phyloP scores from a whole-genome alignment of 1,140 invertebrate genomes.

The Oscheius sp. region DNA sequence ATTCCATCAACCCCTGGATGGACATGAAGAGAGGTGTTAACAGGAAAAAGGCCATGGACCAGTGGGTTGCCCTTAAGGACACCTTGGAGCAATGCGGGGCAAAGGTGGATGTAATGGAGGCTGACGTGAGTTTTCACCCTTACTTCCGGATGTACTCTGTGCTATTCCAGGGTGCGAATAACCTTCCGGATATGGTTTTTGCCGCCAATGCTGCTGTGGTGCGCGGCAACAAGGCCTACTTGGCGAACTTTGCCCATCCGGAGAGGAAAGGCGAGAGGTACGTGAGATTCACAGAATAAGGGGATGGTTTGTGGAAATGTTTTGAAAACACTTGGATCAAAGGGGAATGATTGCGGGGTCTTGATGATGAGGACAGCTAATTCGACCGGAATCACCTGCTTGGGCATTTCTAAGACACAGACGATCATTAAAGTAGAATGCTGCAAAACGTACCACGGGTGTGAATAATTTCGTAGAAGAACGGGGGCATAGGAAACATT shows the following conservation, averaged over 20 bases:
- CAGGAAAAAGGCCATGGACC: constrained; percentile 44
- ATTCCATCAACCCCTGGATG: constrained; percentile 61
- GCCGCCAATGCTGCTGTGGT: constrained; percentile 58
- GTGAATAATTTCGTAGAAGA: too few relatives aligned
- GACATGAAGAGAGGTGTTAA: constrained; percentile 47
- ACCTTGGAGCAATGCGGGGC: constrained; percentile 53
- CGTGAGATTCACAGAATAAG: neutral
- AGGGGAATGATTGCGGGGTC: neutral
- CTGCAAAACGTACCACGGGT: too few relatives aligned
- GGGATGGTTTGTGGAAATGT: too few relatives aligned
- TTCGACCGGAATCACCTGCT: too few relatives aligned
- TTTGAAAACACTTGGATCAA: too few relatives aligned
- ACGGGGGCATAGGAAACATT: too few relatives aligned
- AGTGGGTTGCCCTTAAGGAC: constrained; percentile 53
- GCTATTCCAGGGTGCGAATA: constrained; percentile 54
- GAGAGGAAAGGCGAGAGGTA: constrained; percentile 57
- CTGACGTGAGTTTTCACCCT: constrained; percentile 41
- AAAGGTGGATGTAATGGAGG: constrained; percentile 54
- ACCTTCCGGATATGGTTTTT: constrained; percentile 59
- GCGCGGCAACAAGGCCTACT: constrained; percentile 55
- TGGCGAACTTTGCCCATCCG: constrained; percentile 58
- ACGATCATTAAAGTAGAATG: too few relatives aligned
- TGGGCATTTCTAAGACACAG: too few relatives aligned
- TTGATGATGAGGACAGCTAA: neutral
- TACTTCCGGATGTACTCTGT: neutral